Evolutionary conservation across 1,140 invertebrate species (phyloP).

Genomic region (Campoletis sonorensis): DNA sequence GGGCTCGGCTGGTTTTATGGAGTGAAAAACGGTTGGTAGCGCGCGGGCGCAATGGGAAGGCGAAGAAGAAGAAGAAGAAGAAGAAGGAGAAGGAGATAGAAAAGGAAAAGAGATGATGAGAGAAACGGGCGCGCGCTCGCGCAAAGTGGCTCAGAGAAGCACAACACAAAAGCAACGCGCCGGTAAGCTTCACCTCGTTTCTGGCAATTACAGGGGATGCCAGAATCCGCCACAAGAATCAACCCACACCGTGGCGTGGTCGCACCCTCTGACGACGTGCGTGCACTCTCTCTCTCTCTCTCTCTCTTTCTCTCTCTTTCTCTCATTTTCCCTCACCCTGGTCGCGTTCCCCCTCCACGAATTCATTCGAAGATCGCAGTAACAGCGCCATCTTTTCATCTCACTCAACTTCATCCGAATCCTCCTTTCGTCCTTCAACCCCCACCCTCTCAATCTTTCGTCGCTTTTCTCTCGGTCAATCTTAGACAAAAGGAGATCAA

Average conservation of each 20-base stretch:
- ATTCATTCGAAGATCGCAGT: not conserved
- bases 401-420: not conserved
- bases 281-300: conserved; percentile 33
- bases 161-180: conserved; percentile 55
- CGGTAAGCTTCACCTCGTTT: conserved; percentile 74
- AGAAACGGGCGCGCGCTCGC: conserved; percentile 49
- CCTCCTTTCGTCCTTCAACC: not conserved
- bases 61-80: conserved; percentile 2
- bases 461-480: conserved; percentile 2
- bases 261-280: conserved; percentile 40
- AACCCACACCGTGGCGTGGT: conserved; percentile 63
- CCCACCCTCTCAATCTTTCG: conserved; percentile 5
- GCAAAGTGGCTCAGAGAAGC: conserved; percentile 20
- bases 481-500: not conserved
- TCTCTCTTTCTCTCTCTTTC: conserved; percentile 18
- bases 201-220: conserved; percentile 74
- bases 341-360: not conserved
- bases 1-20: not conserved
- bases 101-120: conserved; percentile 45
- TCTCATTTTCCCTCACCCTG: not conserved
- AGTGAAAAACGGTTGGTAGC: conserved; percentile 45
- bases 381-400: conserved; percentile 15
- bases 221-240: conserved; percentile 75
- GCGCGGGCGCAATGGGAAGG: conserved; percentile 15
- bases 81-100: conserved; percentile 38